Base-by-base conservation (phyloP, 2,888 invertebrate species). In the Chironomus riparius region DNA sequence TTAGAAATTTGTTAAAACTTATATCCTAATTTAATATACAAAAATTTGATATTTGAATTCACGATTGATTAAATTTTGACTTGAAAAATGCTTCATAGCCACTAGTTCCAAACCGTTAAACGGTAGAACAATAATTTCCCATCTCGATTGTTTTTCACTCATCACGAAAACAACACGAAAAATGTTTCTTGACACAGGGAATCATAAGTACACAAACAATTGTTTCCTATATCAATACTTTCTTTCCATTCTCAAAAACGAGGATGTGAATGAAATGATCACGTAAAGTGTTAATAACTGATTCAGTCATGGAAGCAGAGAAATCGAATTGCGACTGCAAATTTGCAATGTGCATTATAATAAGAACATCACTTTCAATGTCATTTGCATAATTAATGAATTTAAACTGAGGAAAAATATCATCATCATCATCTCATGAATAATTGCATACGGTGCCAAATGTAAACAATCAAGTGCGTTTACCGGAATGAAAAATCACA, bases 331-430 rank as follows among this genome's bases (percentile, higher is more conserved):
- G 2, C 5, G 38, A 28, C 13, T 24, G 21, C n/a, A 62, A n/a
- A 22, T 22, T 38, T 38, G 1, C 38, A 38, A 2, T 38, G 2
- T 38, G 38, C 38, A 38, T 38, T 38, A 38, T 38, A 38, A 38
- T 38, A 38, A 38, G 38, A 38, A 38, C 38, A 38, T 38, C 38
- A 28, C 47, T 62, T 50, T 61, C 61, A 72, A 18, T 72, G 62
- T 21, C 15, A 62, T 72, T 71, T 72, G 72, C 72, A 72, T 72
- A 72, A 72, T 72, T 72, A 72, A 71, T 61, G 72, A 72, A 62
- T 62, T 61, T 15, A 62, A 38, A 15, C 38, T 3, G 62, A 61
- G 72, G n/a, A 24, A 48, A n/a, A 38, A 38, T 69, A 38, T 38
- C 28, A 38, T 38, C 38, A 38, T 38, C 38, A n/a, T 24, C 56